Base-by-base conservation (phyloP, 92 coral and sea anemone species). In the Metridium senile region DNA sequence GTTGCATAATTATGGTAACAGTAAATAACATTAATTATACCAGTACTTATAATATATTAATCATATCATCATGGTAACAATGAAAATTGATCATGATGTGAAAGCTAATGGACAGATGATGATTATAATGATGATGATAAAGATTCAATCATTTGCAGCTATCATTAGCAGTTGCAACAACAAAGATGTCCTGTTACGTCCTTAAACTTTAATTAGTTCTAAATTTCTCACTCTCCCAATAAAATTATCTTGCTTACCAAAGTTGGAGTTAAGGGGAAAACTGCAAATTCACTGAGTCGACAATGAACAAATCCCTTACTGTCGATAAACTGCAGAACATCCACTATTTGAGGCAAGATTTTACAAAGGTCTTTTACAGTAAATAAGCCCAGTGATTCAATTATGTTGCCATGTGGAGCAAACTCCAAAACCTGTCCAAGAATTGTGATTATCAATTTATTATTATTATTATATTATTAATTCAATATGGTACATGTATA, bases 361-460 rank as follows among this genome's bases (percentile, higher is more conserved):
- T n/a, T 34, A 26, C 54, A 34, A 25, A 68, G 17, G 16, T 13
- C 6, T 54, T 68, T 68, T 0, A 68, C 72, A 1, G 54, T 68
- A 39, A 68, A 9, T 11, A 34, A 10, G 13, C 3, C 11, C 17
- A 68, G 31, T 34, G 54, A 20, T 22, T 68, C 72, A 1, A 45
- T 26, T 17, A 68, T 68, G 31, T 68, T 68, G 0, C 72, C 72
- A 68, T 68, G 11, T 19, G 53, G 31, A 30, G 56, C 72, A 43
- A 68, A 68, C 56, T 68, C 72, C 29, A 68, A 9, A 22, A 68
- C 72, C 72, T 68, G 56, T 2, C 1, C 26, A 68, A n/a, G 20
- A 27, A 34, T 17, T 26, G 29, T n/a, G n/a, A n/a, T n/a, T n/a
- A n/a, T n/a, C n/a, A n/a, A n/a, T n/a, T n/a, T n/a, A n/a, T n/a